Conservation (phyloP, 2,797 vertebrate genomes). For the Enteromius unitaeniatus region DNA sequence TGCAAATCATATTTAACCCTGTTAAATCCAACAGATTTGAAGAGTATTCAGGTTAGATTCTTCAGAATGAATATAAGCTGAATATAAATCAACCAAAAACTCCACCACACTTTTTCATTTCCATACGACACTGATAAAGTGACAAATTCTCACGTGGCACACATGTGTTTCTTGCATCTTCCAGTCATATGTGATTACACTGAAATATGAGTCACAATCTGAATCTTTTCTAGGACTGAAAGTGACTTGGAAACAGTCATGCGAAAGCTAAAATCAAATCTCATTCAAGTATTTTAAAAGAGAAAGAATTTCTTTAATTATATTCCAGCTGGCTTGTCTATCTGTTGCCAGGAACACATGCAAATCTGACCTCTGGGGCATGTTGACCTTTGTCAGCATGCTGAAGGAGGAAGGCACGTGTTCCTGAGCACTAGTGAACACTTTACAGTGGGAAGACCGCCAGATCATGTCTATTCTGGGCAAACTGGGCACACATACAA, state of each 20-base stretch:
- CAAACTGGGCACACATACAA: constrained; percentile 57
- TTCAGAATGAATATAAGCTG: not conserved
- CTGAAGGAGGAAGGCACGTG: constrained; percentile 62
- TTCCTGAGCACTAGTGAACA: constrained; percentile 44
- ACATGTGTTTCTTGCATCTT: not conserved
- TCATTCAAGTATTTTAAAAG: constrained; percentile 6
- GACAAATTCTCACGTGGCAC: not conserved
- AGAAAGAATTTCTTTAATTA: constrained; percentile 22
- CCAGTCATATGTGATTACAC: not conserved
- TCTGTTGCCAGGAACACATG: constrained; percentile 45
- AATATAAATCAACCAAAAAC: not conserved
- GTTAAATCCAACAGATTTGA: constrained; percentile 27
- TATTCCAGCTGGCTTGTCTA: constrained; percentile 44
- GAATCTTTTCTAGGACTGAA: constrained; percentile 3
- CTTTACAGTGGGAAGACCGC: constrained; percentile 65
- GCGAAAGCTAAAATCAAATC: not conserved
- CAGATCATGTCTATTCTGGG: constrained; percentile 77
- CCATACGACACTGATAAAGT: not conserved
- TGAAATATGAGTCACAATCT: not conserved
- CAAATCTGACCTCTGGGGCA: constrained; percentile 46
- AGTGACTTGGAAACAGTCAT: not conserved
- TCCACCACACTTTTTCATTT: not conserved
- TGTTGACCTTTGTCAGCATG: constrained; percentile 70
- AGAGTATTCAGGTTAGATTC: not conserved
- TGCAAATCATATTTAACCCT: constrained; percentile 41